Evolutionary conservation across 1,140 invertebrate species (phyloP).

Genomic region (Drosophila mojavensis): DNA sequence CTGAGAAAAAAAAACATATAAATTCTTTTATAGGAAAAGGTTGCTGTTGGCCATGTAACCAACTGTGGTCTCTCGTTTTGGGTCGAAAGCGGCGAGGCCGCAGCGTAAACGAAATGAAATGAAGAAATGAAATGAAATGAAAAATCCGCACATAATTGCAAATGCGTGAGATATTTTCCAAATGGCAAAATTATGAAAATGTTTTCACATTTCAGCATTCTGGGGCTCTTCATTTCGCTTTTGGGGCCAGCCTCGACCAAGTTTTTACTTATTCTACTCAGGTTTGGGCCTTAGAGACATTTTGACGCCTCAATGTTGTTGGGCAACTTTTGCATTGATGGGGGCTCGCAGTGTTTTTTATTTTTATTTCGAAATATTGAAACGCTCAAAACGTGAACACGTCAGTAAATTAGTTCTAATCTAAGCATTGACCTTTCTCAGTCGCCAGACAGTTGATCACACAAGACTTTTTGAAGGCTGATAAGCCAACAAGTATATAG

Average conservation of each 20-base stretch:
- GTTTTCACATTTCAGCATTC: constrained; percentile 9
- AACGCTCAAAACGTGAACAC: constrained; percentile 26
- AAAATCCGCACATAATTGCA: constrained; percentile 80
- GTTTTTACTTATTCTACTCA: constrained; percentile 61
- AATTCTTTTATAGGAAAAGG: constrained; percentile 8
- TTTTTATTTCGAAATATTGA: constrained; percentile 29
- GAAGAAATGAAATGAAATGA: constrained; percentile 57
- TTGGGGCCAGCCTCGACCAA: background rate
- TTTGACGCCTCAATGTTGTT: constrained; percentile 55
- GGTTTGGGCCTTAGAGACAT: constrained; percentile 44
- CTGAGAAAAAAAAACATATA: background rate
- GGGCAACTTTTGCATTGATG: constrained; percentile 41
- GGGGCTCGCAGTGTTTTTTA: background rate
- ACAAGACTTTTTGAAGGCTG: constrained; percentile 6
- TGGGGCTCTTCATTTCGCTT: constrained; percentile 4
- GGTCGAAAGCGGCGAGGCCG: constrained; percentile 32
- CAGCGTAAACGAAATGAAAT: constrained; percentile 57
- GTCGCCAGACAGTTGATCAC: constrained; percentile 11
- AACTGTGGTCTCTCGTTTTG: constrained; percentile 44
- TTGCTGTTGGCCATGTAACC: constrained; percentile 46
- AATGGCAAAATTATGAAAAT: constrained; percentile 77
- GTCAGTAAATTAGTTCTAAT: constrained; percentile 39
- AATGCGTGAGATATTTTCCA: constrained; percentile 80
- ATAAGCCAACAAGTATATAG: constrained; percentile 29
- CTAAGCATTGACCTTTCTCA: constrained; percentile 21